phyloP scores from a whole-genome alignment of 2,888 invertebrate genomes.

The Zeuzera pyrina region DNA sequence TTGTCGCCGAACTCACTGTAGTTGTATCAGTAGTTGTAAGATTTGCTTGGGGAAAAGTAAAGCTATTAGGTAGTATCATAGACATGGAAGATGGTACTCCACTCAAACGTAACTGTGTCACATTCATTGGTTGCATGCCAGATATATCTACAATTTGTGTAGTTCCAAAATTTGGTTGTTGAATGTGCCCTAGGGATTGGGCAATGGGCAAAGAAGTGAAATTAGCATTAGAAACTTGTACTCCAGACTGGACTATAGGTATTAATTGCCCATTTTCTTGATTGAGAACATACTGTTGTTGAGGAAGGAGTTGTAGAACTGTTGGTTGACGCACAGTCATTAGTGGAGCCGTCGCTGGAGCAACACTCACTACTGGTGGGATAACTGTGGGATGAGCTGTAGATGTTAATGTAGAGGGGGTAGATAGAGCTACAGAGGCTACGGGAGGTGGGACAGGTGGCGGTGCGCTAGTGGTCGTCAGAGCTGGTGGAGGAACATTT shows the following conservation, averaged over 20 bases:
- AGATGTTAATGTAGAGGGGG: constrained; percentile 42
- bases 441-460: constrained; percentile 44
- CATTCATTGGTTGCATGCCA: constrained; percentile 61
- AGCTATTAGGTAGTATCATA: constrained; percentile 59
- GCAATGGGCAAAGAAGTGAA: constrained; percentile 55
- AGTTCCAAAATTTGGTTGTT: constrained; percentile 53
- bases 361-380: constrained; percentile 56
- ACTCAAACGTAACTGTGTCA: constrained; percentile 54
- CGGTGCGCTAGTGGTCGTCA: constrained; percentile 47
- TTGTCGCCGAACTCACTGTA: constrained; percentile 56
- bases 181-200: constrained; percentile 42
- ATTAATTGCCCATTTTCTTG: constrained; percentile 65
- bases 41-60: constrained; percentile 54
- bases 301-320: constrained; percentile 54
- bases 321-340: constrained; percentile 64
- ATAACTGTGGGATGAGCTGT: constrained; percentile 40
- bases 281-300: constrained; percentile 62
- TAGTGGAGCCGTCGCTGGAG: constrained; percentile 49
- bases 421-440: constrained; percentile 40
- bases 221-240: constrained; percentile 58
- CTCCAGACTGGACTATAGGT: constrained; percentile 61
- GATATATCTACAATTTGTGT: constrained; percentile 61
- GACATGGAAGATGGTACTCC: constrained; percentile 65
- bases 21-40: constrained; percentile 51
- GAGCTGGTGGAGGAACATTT: constrained; percentile 52